Conservation (phyloP, 2,888 invertebrate genomes). For the Autographa gamma region DNA sequence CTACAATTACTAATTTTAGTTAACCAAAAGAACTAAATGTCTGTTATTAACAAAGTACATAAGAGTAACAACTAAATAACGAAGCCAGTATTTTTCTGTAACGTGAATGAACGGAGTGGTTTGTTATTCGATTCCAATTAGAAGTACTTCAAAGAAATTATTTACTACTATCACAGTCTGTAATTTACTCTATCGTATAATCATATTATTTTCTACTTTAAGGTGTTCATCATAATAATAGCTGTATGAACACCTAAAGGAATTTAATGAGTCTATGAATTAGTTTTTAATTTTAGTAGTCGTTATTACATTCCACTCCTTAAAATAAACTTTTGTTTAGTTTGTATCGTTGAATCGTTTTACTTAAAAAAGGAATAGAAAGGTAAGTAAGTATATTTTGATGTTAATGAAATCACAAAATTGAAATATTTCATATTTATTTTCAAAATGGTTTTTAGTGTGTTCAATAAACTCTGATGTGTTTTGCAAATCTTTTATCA, state of each 20-base stretch:
- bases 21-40: no score
- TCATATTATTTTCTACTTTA: slow-evolving; percentile 23
- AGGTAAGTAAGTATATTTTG: no score
- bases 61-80: neutral
- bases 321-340: neutral
- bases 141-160: slow-evolving; percentile 42
- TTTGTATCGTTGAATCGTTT: neutral
- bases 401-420: no score
- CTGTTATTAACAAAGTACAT: no score
- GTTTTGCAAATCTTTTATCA: no score
- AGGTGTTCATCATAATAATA: slow-evolving; percentile 10
- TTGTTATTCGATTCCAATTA: slow-evolving; percentile 48
- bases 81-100: slow-evolving; percentile 10
- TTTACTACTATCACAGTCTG: slow-evolving; percentile 42
- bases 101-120: slow-evolving; percentile 45
- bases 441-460: no score
- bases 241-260: neutral
- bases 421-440: no score
- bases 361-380: neutral
- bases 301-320: neutral
- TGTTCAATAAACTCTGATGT: no score
- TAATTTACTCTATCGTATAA: slow-evolving; percentile 45
- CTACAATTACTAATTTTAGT: no score
- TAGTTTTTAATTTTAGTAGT: neutral
- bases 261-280: neutral